These are phyloP conservation scores for Spicauda simplicius DNA, from an alignment of 2,888 invertebrate genomes.

Conservation along the genomic window DNA sequence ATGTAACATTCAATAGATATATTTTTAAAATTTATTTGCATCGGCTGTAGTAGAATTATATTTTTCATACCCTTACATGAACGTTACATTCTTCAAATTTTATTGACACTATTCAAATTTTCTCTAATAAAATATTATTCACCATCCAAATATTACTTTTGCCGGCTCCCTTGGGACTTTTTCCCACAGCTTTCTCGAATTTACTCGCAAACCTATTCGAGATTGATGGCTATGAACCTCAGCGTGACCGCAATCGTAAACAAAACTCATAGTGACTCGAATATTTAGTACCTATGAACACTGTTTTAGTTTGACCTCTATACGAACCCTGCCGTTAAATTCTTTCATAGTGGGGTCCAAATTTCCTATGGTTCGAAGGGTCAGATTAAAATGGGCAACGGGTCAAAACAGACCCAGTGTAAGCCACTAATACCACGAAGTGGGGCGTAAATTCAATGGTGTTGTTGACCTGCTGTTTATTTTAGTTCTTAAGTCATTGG, in stretches of 20 bases:
- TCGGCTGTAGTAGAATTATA: too few species aligned
- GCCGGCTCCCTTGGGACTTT: background rate
- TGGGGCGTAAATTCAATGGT: constrained; percentile 12
- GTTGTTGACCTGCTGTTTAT: background rate
- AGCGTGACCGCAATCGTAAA: constrained; percentile 54
- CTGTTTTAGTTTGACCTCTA: constrained; percentile 39
- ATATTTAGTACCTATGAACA: constrained; percentile 54
- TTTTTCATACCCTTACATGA: too few species aligned
- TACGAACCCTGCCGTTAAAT: constrained; percentile 13
- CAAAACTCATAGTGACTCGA: constrained; percentile 48
- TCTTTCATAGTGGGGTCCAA: constrained; percentile 3
- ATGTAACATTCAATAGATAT: too few species aligned
- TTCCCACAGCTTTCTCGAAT: background rate
- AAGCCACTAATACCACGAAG: constrained; percentile 12
- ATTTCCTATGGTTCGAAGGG: constrained; percentile 21
- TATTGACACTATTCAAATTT: background rate
- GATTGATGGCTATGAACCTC: constrained; percentile 20
- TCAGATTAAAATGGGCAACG: constrained; percentile 13
- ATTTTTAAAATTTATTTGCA: too few species aligned
- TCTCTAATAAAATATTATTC: background rate
- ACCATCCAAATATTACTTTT: background rate
- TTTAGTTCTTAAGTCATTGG: too few species aligned
- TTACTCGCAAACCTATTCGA: constrained; percentile 6
- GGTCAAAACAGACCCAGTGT: constrained; percentile 15
- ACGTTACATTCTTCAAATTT: background rate